A percentile compares a stretch with the other conserved stretches of the same genome.
These are phyloP conservation scores for Calliopum simillimum DNA, from an alignment of 2,888 invertebrate species.

Conservation along the genomic window DNA sequence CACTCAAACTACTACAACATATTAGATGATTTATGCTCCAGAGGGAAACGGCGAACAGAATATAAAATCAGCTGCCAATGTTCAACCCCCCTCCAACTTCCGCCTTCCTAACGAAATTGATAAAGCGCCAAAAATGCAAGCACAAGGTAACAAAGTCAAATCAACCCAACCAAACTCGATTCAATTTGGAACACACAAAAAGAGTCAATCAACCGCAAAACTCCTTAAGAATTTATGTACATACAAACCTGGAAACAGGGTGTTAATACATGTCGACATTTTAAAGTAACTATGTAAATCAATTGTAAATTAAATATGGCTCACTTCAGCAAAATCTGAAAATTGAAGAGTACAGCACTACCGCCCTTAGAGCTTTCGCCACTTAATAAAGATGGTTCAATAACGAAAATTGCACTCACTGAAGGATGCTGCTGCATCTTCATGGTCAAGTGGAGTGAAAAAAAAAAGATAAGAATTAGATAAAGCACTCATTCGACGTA, in stretches of 20 bases:
- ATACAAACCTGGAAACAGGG: too few species aligned
- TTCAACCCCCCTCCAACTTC: background rate
- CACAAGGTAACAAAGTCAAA: background rate
- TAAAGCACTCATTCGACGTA: background rate
- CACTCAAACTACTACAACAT: background rate
- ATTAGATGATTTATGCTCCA: constrained; percentile 24
- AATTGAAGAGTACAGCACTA: background rate
- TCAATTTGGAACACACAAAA: too few species aligned
- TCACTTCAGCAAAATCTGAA: background rate
- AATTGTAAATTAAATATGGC: constrained; percentile 20
- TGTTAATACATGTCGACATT: too few species aligned
- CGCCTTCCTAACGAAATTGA: constrained; percentile 13
- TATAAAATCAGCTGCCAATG: constrained; percentile 10
- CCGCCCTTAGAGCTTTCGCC: too few species aligned
- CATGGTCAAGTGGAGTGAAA: constrained; percentile 24
- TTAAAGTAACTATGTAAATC: constrained; percentile 17
- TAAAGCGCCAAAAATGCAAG: constrained; percentile 13
- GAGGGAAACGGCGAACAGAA: background rate
- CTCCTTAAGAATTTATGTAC: too few species aligned
- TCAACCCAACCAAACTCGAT: background rate
- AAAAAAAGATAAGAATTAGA: constrained; percentile 19
- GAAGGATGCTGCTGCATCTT: constrained; percentile 21
- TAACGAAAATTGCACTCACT: too few species aligned
- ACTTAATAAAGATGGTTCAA: too few species aligned
- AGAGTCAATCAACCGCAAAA: too few species aligned